A percentile compares a stretch with the other conserved stretches of the same genome.
Evolutionary conservation across 1,140 invertebrate genomes (phyloP).

Genomic region (Mesaphorura yosii): DNA sequence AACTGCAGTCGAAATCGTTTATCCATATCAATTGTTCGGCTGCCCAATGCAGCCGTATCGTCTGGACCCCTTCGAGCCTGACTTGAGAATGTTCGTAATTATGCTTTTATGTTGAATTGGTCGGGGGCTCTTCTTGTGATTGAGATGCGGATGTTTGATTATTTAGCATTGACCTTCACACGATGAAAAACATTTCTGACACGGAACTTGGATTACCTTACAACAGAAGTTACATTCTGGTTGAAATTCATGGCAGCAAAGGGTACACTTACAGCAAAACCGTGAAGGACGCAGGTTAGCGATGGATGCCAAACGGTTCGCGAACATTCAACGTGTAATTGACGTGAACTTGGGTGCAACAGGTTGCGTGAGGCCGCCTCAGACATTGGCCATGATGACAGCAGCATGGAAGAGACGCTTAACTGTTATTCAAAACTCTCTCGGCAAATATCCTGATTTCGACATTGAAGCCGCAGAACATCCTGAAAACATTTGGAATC

Average conservation of each 20-base stretch:
- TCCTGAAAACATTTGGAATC: conserved; percentile 21
- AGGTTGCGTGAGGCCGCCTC: conserved; percentile 5
- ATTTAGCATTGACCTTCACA: background rate
- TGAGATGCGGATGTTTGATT: no score
- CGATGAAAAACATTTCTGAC: conserved; percentile 2
- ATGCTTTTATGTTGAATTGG: no score
- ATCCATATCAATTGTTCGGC: conserved; percentile 18
- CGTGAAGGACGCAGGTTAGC: conserved; percentile 1
- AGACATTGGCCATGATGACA: conserved; percentile 4
- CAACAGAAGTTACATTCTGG: conserved; percentile 11
- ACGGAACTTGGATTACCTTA: background rate
- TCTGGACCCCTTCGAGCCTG: conserved; percentile 11
- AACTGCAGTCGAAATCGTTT: conserved; percentile 5
- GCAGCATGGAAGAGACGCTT: conserved; percentile 6
- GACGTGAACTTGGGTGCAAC: no score
- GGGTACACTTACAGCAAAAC: conserved; percentile 6
- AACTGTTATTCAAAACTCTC: background rate
- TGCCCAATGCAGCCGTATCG: conserved; percentile 25
- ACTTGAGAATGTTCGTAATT: conserved; percentile 16
- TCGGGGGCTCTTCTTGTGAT: no score
- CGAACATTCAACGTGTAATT: no score
- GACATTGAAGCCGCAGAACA: conserved; percentile 6
- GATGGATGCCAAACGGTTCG: no score
- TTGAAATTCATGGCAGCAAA: conserved; percentile 17
- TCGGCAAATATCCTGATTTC: conserved; percentile 1